Conservation (phyloP, 2,888 invertebrate species). For the Sphaerophoria rueppellii region DNA sequence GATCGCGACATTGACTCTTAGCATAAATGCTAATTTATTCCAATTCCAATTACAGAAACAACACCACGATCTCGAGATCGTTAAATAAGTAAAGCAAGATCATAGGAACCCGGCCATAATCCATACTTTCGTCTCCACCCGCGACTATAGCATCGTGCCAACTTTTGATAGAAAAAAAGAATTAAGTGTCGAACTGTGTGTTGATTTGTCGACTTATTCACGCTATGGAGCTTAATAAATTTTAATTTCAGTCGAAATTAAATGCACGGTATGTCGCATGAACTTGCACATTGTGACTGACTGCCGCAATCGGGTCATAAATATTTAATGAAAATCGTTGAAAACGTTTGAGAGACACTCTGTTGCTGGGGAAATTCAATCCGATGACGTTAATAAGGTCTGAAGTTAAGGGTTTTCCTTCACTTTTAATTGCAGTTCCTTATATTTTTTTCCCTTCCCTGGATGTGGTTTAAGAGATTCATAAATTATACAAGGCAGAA, state of each 20-base stretch:
- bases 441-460: neutral
- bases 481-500: constrained; percentile 14
- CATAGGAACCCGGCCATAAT: neutral
- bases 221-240: constrained; percentile 56
- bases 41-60: constrained; percentile 42
- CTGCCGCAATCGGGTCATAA: neutral
- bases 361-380: neutral
- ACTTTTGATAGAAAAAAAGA: constrained; percentile 15
- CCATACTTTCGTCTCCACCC: neutral
- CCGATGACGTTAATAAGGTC: neutral
- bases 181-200: constrained; percentile 57
- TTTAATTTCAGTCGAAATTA: constrained; percentile 41
- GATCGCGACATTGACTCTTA: constrained; percentile 57
- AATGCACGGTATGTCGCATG: constrained; percentile 7
- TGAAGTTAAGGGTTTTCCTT: constrained; percentile 5
- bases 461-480: neutral
- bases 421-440: neutral
- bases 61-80: constrained; percentile 50
- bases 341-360: neutral
- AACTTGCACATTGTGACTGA: neutral
- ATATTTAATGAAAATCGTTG: constrained; percentile 11
- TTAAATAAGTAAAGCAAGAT: neutral
- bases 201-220: constrained; percentile 50
- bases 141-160: neutral
- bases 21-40: constrained; percentile 64